These are phyloP conservation scores for Rhopalosiphum maidis DNA, from an alignment of 1,140 invertebrate species.

Conservation along the genomic window DNA sequence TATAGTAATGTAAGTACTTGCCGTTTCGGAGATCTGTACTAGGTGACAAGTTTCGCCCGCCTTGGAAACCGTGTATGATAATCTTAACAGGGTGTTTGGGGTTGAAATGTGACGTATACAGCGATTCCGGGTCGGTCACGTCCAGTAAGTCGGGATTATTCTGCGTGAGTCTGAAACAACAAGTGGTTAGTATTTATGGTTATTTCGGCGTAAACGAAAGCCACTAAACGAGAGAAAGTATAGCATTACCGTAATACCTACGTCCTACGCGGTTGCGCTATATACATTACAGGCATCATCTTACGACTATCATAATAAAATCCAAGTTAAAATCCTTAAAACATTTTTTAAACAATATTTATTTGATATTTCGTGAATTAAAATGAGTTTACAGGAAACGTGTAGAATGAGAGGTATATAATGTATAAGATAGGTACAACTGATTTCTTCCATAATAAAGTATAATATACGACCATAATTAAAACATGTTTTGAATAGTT, in stretches of 20 bases:
- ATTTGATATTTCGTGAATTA: too few species aligned
- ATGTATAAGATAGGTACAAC: too few species aligned
- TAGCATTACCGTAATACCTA: background rate
- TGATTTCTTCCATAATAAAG: too few species aligned
- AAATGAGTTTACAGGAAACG: too few species aligned
- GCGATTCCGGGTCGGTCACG: conserved; percentile 71
- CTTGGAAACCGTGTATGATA: conserved; percentile 83
- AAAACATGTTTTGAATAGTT: too few species aligned
- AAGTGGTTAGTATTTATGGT: background rate
- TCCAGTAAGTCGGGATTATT: conserved; percentile 74
- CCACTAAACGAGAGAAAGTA: background rate
- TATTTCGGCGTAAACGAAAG: conserved; percentile 16
- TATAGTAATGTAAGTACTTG: conserved; percentile 60
- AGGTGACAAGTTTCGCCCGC: conserved; percentile 77
- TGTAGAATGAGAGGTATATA: too few species aligned
- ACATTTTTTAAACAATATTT: too few species aligned
- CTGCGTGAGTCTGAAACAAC: conserved; percentile 73
- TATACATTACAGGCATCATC: background rate
- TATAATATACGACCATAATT: too few species aligned
- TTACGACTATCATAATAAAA: too few species aligned
- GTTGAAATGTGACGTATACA: conserved; percentile 77
- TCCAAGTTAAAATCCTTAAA: too few species aligned
- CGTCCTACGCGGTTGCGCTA: background rate
- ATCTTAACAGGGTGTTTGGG: conserved; percentile 78
- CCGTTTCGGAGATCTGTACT: conserved; percentile 80